Percentiles rank a stretch among this genome's conserved stretches.
Conservation (phyloP, 2,797 vertebrate genomes). For the Yasuhikotakia modesta region DNA sequence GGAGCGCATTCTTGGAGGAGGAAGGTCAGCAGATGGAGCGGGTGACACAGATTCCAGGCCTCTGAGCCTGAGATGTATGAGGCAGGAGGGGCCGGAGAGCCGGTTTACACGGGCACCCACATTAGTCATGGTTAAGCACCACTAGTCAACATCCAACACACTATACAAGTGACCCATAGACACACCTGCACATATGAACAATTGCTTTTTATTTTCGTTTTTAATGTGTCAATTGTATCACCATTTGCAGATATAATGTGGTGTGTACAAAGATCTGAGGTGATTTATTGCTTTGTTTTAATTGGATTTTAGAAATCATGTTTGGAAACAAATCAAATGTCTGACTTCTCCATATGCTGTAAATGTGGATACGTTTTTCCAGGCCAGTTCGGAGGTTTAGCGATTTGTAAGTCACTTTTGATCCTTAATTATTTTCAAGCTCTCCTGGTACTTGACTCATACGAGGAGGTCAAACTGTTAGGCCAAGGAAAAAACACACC, state of each 20-base stretch:
- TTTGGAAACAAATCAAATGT: background rate
- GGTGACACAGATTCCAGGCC: constrained; percentile 51
- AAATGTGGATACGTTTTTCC: background rate
- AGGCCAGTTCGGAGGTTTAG: constrained; percentile 27
- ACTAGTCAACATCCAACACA: constrained; percentile 40
- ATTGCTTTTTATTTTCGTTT: background rate
- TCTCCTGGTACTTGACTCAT: constrained; percentile 63
- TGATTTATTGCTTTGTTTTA: background rate
- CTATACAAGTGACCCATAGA: constrained; percentile 12
- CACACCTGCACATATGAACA: constrained; percentile 17
- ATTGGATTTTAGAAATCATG: background rate
- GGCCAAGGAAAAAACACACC: constrained; percentile 58
- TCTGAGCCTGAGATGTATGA: constrained; percentile 45
- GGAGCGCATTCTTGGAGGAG: constrained; percentile 47
- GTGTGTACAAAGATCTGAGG: background rate
- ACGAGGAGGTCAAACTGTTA: constrained; percentile 62
- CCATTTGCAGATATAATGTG: background rate
- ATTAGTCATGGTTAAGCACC: constrained; percentile 59
- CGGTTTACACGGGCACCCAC: constrained; percentile 28
- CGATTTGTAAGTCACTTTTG: constrained; percentile 49
- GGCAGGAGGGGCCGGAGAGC: constrained; percentile 44
- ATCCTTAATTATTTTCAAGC: constrained; percentile 65
- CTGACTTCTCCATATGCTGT: background rate
- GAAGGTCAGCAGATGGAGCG: constrained; percentile 62
- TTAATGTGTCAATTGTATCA: background rate